A percentile compares a stretch with the other conserved stretches of the same genome.
Evolutionary conservation across 2,888 invertebrate species (phyloP).

Genomic region (Meteorus colon): DNA sequence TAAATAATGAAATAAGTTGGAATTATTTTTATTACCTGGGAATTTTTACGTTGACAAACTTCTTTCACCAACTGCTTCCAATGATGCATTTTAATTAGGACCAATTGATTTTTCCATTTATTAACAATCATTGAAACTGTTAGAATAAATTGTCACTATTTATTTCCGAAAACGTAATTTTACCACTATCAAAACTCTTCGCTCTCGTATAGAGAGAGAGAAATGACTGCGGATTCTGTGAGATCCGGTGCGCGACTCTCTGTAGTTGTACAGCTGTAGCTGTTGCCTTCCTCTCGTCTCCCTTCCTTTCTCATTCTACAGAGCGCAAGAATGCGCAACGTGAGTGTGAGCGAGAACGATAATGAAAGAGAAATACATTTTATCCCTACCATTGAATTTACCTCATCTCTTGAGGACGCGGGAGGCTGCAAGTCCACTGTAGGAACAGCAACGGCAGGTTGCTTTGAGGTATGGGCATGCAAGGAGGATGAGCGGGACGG

Average conservation of each 20-base stretch:
- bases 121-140: too few relatives aligned
- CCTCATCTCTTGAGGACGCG: constrained; percentile 37
- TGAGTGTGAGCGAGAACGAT: constrained; percentile 8
- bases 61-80: too few relatives aligned
- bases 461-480: constrained; percentile 2
- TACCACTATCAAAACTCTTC: background rate
- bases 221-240: constrained; percentile 40
- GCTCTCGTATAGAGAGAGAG: background rate
- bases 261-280: constrained; percentile 27
- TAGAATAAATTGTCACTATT: background rate
- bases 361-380: constrained; percentile 21
- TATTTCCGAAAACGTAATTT: background rate
- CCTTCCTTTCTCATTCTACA: constrained; percentile 19
- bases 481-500: constrained; percentile 5
- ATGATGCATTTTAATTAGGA: too few relatives aligned
- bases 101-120: too few relatives aligned
- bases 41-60: too few relatives aligned
- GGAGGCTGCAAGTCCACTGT: constrained; percentile 21
- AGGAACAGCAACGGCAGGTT: constrained; percentile 32
- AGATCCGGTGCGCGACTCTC: constrained; percentile 45
- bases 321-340: constrained; percentile 6
- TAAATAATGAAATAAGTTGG: too few relatives aligned
- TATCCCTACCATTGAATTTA: constrained; percentile 19
- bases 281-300: constrained; percentile 37
- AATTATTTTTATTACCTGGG: too few relatives aligned